Evolutionary conservation across 2,113 vertebrate species (phyloP).

Genomic region (Pyxicephalus adspersus): DNA sequence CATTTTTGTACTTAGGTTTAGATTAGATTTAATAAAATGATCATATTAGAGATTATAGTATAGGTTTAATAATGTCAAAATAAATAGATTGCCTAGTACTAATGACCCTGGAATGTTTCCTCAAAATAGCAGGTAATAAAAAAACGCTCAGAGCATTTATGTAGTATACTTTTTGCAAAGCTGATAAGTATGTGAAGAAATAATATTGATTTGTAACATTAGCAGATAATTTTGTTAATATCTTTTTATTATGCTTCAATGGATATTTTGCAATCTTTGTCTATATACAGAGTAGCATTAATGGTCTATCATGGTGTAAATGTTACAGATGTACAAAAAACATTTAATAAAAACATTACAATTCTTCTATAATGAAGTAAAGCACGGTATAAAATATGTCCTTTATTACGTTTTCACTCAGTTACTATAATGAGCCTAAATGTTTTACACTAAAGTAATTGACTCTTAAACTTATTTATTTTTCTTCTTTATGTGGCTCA

Average conservation of each 20-base stretch:
- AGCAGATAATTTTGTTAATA: slow-evolving; percentile 19
- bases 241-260: slow-evolving; percentile 30
- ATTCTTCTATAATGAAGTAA: background rate
- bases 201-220: slow-evolving; percentile 28
- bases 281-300: slow-evolving; percentile 23
- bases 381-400: slow-evolving; percentile 2
- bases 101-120: too few species aligned
- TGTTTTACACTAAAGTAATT: slow-evolving; percentile 20
- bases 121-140: background rate
- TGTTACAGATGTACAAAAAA: slow-evolving; percentile 20
- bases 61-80: too few species aligned
- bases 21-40: too few species aligned
- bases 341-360: background rate
- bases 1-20: too few species aligned
- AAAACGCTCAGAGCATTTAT: background rate
- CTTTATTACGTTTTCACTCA: slow-evolving; percentile 10
- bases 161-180: background rate
- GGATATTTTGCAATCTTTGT: slow-evolving; percentile 10
- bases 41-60: too few species aligned
- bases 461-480: slow-evolving; percentile 26
- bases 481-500: background rate
- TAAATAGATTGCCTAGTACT: too few species aligned
- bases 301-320: background rate
- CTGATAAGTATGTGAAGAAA: background rate
- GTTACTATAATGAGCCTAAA: slow-evolving; percentile 21